Base-by-base conservation (phyloP, 1,140 invertebrate species). In the Ceratina australensis region DNA sequence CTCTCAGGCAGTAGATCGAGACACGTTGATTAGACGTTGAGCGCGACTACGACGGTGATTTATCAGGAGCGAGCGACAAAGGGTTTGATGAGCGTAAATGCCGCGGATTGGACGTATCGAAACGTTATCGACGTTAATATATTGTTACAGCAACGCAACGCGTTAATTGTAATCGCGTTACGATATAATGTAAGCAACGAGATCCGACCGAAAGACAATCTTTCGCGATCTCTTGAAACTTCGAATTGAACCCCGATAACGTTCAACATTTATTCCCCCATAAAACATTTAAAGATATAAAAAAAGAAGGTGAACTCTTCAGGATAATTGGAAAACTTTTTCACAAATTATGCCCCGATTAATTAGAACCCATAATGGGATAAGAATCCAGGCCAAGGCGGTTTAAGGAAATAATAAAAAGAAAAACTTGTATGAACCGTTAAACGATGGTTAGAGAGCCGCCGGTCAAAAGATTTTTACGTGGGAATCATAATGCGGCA, bases 401-500 rank as follows among this genome's bases (percentile, higher is more conserved):
- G 52, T 8, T 24, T 10, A 7, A 59, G 12, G n/a, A 24, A 20
- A 42, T 18, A 22, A 28, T 7, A 8, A 8, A 33, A 57, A 5
- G 3, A 8, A 33, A 57, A 5, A 22, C 47, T 13, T 0, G 2
- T 7, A 56, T 42, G 22, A 42, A 42, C 18, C 16, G 18, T 18
- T 49, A 56, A 20, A 61, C 13, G 68, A 67, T 82, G 57, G 50
- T n/a, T n/a, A n/a, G 10, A 69, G 60, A 72, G 74, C 15, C 18
- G n/a, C 10, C 3, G 22, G 50, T 42, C 28, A 15, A 22, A n/a
- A 67, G 63, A 78, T 57, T n/a, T 82, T 79, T 69, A 47, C 71
- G 57, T 67, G 65, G 24, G 50, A 83, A 83, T 74, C 78, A 81
- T 84, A 84, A 84, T 84, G 73, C 82, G 79, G 61, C 69, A 84